Base-by-base conservation (phyloP, 2,113 vertebrate genomes). In the Bubalus kerabau region DNA sequence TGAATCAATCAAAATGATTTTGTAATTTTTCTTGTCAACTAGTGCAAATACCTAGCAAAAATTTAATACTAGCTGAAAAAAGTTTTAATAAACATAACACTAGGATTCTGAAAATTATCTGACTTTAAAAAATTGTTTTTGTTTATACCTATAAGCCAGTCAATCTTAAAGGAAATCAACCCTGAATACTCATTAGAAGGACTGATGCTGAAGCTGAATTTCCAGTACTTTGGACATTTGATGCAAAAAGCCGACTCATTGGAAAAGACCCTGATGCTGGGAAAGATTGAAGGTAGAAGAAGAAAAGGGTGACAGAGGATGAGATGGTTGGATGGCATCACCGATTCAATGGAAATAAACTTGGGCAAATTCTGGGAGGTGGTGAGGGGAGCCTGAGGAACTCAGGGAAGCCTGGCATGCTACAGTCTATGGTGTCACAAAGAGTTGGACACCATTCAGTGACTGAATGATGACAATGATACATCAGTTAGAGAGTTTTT, bases 1-100 rank as follows among this genome's bases (percentile, higher is more conserved):
- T 5, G 40, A n/a, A 24, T 86, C 19, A 92, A 19, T 13, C 11
- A 92, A 91, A 95, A 97, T 92, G 28, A 89, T 54, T 91, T 94
- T 92, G 24, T 71, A 93, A 59, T 56, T 90, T 94, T 89, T 82
- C 30, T 50, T 85, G n/a, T 82, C 84, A 84, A 32, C 60, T 81
- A 48, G 4, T 78, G 78, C 40, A 95, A 94, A 92, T 92, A 56
- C 11, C 26, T 90, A 84, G 50, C 62, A 89, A 83, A 95, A 54
- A 15, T 92, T 97, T 96, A 93, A 67, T 52, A 95, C 2, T 91
- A 43, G 96, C 14, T 78, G 50, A 12, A 87, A 88, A 84, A 88
- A 26, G 12, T n/a, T 80, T 48, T 30, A 80, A 11, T 48, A 48
- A 48, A 30, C 8, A 17, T 46, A 78, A 28, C 59, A 40, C 62